These are phyloP conservation scores for Ectemnius continuus DNA, from an alignment of 2,888 invertebrate genomes.

Conservation along the genomic window DNA sequence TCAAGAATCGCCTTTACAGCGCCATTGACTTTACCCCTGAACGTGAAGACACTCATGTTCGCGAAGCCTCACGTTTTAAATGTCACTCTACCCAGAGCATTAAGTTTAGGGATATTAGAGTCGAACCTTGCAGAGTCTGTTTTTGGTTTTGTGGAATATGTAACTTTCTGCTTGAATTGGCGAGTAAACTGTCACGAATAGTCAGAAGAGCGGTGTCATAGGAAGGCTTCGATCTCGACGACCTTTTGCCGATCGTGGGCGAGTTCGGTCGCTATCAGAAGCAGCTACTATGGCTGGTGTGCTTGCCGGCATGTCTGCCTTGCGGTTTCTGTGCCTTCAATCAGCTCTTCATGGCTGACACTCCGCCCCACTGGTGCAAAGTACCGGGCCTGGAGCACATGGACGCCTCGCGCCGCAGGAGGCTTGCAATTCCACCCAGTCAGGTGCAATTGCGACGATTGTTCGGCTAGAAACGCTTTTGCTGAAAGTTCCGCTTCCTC, in stretches of 20 bases:
- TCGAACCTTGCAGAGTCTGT: background rate
- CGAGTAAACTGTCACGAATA: conserved; percentile 16
- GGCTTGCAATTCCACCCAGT: conserved; percentile 83
- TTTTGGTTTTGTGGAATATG: background rate
- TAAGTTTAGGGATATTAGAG: background rate
- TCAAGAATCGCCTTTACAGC: too few species aligned
- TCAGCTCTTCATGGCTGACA: conserved; percentile 94
- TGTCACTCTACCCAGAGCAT: background rate
- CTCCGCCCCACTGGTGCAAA: conserved; percentile 92
- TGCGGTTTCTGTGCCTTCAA: conserved; percentile 96
- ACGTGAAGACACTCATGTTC: background rate
- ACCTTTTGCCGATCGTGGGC: conserved; percentile 90
- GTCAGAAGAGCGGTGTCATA: conserved; percentile 54
- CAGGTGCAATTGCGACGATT: conserved; percentile 52
- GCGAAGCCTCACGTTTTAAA: background rate
- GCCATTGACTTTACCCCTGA: conserved; percentile 3
- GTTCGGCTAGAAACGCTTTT: background rate
- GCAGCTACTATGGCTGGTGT: conserved; percentile 89
- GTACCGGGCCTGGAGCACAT: conserved; percentile 83
- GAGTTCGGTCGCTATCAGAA: conserved; percentile 95
- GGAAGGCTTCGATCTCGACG: conserved; percentile 88
- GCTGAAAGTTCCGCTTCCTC: background rate
- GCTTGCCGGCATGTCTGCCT: conserved; percentile 92
- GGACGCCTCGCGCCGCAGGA: conserved; percentile 77
- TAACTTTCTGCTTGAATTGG: background rate